These are phyloP conservation scores for Trachelus stipa DNA, from an alignment of 2,888 invertebrate genomes.

Conservation along the genomic window DNA sequence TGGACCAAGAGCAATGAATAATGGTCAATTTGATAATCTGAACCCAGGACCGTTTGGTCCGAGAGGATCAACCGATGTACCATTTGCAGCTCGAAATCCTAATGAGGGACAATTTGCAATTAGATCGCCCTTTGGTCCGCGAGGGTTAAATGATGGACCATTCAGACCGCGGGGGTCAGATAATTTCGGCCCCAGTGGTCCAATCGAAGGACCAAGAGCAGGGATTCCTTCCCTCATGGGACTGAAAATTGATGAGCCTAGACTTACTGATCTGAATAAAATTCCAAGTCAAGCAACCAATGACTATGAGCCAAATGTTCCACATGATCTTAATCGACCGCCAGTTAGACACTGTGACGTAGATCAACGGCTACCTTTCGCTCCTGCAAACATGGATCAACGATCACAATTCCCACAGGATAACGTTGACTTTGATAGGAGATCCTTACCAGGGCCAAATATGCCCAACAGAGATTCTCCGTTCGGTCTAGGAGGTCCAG, in stretches of 20 bases:
- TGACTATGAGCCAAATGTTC: constrained; percentile 2
- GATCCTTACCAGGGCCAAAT: background rate
- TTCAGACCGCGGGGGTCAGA: constrained; percentile 16
- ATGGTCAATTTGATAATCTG: constrained; percentile 6
- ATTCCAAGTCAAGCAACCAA: constrained; percentile 3
- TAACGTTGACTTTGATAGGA: background rate
- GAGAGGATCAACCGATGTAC: constrained; percentile 11
- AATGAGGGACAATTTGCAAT: constrained; percentile 25
- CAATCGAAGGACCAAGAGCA: constrained; percentile 20
- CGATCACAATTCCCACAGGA: constrained; percentile 20
- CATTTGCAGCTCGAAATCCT: constrained; percentile 12
- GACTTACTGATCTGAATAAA: background rate
- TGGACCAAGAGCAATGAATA: constrained; percentile 21
- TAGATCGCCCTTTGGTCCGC: constrained; percentile 24
- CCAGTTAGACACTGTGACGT: background rate
- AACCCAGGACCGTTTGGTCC: constrained; percentile 11
- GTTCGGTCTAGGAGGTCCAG: constrained; percentile 5
- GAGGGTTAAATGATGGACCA: constrained; percentile 25
- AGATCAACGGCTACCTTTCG: constrained; percentile 17
- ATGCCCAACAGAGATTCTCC: background rate
- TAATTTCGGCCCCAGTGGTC: constrained; percentile 16
- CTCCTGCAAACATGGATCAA: constrained; percentile 22
- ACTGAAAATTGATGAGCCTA: constrained; percentile 36
- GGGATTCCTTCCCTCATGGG: constrained; percentile 42
- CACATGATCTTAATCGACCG: background rate